These are phyloP conservation scores for Callimorpha dominula DNA, from an alignment of 2,888 invertebrate species.

Conservation along the genomic window DNA sequence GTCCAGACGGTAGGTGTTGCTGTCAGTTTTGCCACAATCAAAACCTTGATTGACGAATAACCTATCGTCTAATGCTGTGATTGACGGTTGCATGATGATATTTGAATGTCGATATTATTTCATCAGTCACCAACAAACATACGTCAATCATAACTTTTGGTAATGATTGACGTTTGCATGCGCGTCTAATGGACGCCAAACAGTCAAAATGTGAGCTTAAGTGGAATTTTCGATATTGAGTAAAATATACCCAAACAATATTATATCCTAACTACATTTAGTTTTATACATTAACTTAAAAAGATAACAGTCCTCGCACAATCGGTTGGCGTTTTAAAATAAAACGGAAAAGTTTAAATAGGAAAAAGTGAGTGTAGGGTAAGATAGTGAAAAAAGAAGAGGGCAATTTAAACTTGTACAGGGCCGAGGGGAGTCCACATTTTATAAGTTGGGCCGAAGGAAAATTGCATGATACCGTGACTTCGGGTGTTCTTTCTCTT, in stretches of 20 bases:
- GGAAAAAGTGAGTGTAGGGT: slow-evolving; percentile 80
- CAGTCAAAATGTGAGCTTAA: neutral
- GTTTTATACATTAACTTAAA: slow-evolving; percentile 40
- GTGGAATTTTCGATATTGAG: neutral
- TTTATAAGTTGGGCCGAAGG: slow-evolving; percentile 76
- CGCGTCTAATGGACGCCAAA: too few species aligned
- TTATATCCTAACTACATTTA: neutral
- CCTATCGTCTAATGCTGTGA: too few species aligned
- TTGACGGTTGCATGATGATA: too few species aligned
- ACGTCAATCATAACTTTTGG: too few species aligned
- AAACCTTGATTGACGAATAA: too few species aligned
- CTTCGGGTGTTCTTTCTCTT: slow-evolving; percentile 60
- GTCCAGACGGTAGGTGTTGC: too few species aligned
- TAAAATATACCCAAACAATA: neutral
- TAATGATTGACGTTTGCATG: too few species aligned
- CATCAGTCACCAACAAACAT: too few species aligned
- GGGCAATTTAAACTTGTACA: slow-evolving; percentile 81
- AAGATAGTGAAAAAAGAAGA: slow-evolving; percentile 84
- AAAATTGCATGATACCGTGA: slow-evolving; percentile 75
- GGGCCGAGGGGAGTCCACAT: slow-evolving; percentile 69
- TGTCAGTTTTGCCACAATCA: too few species aligned
- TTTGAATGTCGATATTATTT: too few species aligned
- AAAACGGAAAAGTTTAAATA: slow-evolving; percentile 84
- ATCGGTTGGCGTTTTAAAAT: slow-evolving; percentile 72
- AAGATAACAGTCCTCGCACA: slow-evolving; percentile 59